Conservation (phyloP, 2,113 vertebrate genomes). For the Charadrius vociferus region DNA sequence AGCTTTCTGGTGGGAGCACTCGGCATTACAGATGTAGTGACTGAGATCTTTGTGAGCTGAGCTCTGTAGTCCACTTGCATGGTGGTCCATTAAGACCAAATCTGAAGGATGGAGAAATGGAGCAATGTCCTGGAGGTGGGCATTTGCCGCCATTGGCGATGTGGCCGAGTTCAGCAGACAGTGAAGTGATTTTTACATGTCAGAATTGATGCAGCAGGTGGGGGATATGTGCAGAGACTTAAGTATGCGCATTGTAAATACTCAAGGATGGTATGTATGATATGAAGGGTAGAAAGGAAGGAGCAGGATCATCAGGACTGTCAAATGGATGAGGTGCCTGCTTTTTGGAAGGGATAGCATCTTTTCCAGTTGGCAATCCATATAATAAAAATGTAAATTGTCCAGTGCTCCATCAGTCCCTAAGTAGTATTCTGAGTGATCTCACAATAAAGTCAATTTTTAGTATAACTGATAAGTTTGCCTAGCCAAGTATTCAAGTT, state of each 20-base stretch:
- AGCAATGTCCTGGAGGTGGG: background rate
- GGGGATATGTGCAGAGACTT: background rate
- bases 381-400: background rate
- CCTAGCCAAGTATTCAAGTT: background rate
- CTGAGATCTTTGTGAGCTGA: rapidly evolving
- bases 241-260: background rate
- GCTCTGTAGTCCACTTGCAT: background rate
- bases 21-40: background rate
- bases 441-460: rapidly evolving
- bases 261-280: rapidly evolving
- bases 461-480: background rate
- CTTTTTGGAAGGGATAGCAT: background rate
- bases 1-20: background rate
- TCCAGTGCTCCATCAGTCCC: background rate
- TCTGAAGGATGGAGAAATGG: background rate
- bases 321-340: background rate
- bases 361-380: background rate
- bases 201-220: background rate
- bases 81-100: background rate
- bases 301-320: background rate
- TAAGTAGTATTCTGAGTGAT: background rate
- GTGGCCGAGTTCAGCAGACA: background rate
- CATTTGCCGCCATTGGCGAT: too few species aligned
- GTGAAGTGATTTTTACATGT: background rate
- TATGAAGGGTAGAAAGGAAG: background rate